Conservation (phyloP, 2,113 vertebrate species). For the Alouatta palliata region DNA sequence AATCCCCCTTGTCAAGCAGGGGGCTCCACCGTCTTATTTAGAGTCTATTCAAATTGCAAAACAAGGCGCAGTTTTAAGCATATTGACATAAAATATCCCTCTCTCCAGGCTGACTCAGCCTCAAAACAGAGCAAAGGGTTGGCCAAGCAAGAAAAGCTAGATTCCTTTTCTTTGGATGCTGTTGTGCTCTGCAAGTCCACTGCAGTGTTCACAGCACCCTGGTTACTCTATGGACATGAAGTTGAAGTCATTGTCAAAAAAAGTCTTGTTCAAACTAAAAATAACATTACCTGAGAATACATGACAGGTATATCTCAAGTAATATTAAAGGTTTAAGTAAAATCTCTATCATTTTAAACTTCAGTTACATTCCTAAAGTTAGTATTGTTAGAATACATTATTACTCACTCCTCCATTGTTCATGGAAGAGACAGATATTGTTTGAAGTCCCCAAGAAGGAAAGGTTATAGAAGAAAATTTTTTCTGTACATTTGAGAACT, state of each 20-base stretch:
- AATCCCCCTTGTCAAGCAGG: neutral
- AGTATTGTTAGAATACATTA: neutral
- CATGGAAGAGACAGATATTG: neutral
- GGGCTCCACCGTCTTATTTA: accelerated
- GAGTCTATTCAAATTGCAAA: neutral
- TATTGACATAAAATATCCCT: neutral
- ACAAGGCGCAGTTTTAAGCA: neutral
- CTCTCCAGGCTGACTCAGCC: neutral
- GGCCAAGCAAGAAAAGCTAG: neutral
- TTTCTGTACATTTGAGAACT: neutral
- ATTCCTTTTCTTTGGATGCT: neutral
- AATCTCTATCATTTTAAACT: neutral
- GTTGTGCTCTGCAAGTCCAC: neutral
- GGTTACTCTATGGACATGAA: neutral
- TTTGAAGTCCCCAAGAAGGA: neutral
- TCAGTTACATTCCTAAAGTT: neutral
- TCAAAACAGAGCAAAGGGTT: neutral
- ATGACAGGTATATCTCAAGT: neutral
- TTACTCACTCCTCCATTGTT: neutral
- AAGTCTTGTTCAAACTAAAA: neutral
- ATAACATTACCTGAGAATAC: neutral
- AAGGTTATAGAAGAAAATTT: neutral
- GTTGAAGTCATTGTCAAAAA: neutral
- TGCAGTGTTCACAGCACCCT: neutral
- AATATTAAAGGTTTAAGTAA: neutral